Evolutionary conservation across 2,797 vertebrate genomes (phyloP).

Genomic region (Gymnothorax reevesii): DNA sequence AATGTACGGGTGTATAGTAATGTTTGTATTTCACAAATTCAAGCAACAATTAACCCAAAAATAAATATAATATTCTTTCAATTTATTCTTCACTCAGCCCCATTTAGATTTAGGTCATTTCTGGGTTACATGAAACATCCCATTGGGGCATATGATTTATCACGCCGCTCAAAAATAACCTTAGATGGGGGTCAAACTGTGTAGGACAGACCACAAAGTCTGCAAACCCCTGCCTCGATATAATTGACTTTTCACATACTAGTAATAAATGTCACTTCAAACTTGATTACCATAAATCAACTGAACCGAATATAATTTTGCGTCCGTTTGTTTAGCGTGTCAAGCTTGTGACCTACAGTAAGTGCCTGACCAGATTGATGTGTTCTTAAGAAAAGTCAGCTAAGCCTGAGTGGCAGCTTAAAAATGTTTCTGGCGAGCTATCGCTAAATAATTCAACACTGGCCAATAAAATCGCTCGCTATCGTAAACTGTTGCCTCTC

Average conservation of each 20-base stretch:
- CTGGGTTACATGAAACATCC: not conserved
- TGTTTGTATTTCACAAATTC: not conserved
- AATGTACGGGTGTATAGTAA: not conserved
- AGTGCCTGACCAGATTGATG: not conserved
- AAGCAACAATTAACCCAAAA: not conserved
- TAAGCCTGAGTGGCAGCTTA: not conserved
- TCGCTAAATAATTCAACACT: not conserved
- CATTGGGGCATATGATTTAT: constrained; percentile 3
- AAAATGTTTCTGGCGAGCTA: not conserved
- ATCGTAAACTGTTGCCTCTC: not conserved
- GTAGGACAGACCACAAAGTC: not conserved
- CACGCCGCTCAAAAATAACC: constrained; percentile 24
- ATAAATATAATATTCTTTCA: constrained; percentile 18
- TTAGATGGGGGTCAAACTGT: not conserved
- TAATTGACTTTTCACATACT: not conserved
- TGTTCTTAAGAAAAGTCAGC: not conserved
- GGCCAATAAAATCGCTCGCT: not conserved
- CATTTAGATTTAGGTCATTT: constrained; percentile 28
- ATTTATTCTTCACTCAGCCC: not conserved
- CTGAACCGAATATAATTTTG: not conserved
- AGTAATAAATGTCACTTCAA: not conserved
- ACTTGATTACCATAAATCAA: not conserved
- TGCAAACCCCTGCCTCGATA: not conserved
- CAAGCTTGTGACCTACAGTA: not conserved
- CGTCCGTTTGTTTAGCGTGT: not conserved